Evolutionary conservation across 1,140 invertebrate species (phyloP), one percentile per base, ranked within the genome.

Genomic region (Neelides sp.): DNA sequence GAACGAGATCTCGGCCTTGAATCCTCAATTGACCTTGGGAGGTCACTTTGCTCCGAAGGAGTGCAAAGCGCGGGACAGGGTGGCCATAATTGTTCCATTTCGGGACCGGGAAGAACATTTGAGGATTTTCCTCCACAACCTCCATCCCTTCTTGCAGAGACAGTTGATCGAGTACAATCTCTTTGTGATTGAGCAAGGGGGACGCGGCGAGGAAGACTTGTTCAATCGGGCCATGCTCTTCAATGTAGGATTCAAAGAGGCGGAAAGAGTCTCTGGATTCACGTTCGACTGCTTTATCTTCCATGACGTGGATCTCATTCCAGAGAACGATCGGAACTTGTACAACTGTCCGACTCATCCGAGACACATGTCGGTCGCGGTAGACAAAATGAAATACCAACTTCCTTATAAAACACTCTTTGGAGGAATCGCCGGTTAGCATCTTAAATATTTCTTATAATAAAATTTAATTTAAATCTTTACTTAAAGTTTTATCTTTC

Each of bases 231-330:
- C 87, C 1, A 83, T 85, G 73, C 72, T 96, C 39, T 86, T 96
- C 80, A 97, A 97, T 69, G 80, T 95, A n/a, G 93, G 91, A 5
- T 95, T 82, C 68, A 74, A 78, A 32, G 91, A 95, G 68, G 83
- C 87, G 1, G 67, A 80, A 55, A 85, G 85, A 64, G 68, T 79
- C 32, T 75, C 78, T 34, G 26, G 42, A 22, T 28, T 23, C 26
- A 71, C 77, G 34, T 90, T 81, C 69, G 79, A 88, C 62, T 96
- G 91, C 70, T 93, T 92, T 68, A 80, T 95, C 54, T 95, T 95
- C 69, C 91, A 96, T 69, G 93, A 96, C 68, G 86, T 97, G 20
- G 52, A 55, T 28, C 27, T 55, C 4, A 49, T 55, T 15, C 50
- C 92, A 4, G 82, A 94, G 64, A 85, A 96, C 71, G 86, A 92